These are phyloP conservation scores for Myiothlypis coronata DNA, from an alignment of 2,797 vertebrate species.

Conservation along the genomic window DNA sequence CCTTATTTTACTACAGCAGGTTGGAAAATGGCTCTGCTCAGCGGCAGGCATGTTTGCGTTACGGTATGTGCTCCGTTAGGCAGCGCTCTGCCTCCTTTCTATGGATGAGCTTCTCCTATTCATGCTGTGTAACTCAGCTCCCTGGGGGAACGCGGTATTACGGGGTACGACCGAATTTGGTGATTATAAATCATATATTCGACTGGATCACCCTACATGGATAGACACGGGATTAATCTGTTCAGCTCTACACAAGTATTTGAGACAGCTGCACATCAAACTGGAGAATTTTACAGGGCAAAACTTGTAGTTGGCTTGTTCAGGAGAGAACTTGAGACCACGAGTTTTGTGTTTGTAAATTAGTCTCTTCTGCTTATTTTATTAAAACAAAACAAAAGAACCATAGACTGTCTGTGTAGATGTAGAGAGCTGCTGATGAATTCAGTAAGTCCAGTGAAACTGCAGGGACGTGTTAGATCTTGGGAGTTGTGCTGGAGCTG, in stretches of 20 bases:
- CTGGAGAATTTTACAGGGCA: not conserved
- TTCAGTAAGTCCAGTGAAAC: not conserved
- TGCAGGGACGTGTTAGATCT: not conserved
- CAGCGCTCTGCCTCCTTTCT: not conserved
- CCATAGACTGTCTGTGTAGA: not conserved
- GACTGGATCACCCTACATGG: not conserved
- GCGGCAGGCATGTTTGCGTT: not conserved
- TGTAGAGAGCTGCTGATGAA: not conserved
- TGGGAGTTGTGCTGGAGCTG: not conserved
- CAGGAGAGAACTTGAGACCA: not conserved
- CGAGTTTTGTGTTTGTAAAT: not conserved
- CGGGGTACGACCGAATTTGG: not conserved
- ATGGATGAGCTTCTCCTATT: not conserved
- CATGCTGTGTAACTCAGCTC: fast-evolving
- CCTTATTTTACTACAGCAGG: not conserved
- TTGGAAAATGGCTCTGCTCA: not conserved
- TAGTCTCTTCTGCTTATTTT: not conserved
- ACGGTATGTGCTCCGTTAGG: not conserved
- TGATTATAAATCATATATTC: not conserved
- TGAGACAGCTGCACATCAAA: not conserved
- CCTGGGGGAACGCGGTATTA: no score
- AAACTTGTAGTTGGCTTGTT: not conserved
- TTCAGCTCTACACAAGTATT: not conserved
- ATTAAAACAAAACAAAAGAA: not conserved
- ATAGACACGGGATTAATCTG: not conserved